A percentile compares a stretch with the other conserved stretches of the same genome.
These are phyloP conservation scores for Melanargia galathea DNA, from an alignment of 2,888 invertebrate genomes.

Conservation along the genomic window DNA sequence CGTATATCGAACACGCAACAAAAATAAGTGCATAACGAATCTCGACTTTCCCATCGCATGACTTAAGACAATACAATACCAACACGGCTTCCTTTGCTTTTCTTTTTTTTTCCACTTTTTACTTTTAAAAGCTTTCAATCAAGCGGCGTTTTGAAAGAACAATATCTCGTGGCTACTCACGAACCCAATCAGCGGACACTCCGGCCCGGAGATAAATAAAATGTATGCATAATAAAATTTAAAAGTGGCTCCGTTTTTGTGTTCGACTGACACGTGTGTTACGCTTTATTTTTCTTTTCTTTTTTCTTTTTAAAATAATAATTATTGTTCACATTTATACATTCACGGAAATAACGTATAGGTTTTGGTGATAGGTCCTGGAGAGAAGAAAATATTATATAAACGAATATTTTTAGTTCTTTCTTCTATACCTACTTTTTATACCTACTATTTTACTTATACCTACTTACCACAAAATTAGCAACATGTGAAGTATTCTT, in stretches of 20 bases:
- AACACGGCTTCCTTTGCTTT: constrained; percentile 29
- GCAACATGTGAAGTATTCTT: too few relatives aligned
- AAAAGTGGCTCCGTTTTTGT: constrained; percentile 29
- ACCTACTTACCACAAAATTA: too few relatives aligned
- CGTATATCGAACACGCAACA: constrained; percentile 32
- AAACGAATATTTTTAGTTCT: too few relatives aligned
- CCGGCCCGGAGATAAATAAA: constrained; percentile 40
- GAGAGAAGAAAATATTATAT: too few relatives aligned
- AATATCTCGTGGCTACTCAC: constrained; percentile 67
- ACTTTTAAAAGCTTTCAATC: constrained; percentile 65
- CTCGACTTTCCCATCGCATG: constrained; percentile 42
- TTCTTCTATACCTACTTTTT: too few relatives aligned
- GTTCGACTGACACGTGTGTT: constrained; percentile 13
- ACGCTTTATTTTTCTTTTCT: not conserved
- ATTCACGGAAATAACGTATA: too few relatives aligned
- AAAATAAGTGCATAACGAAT: constrained; percentile 30
- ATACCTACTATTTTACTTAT: too few relatives aligned
- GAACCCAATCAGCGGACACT: constrained; percentile 67
- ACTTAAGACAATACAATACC: constrained; percentile 44
- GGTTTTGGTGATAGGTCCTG: too few relatives aligned
- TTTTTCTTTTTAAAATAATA: not conserved
- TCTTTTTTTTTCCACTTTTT: constrained; percentile 29
- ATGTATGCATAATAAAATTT: constrained; percentile 36
- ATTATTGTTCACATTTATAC: too few relatives aligned
- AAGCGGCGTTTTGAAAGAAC: constrained; percentile 66